A percentile compares a stretch with the other conserved stretches of the same genome.
These are phyloP conservation scores for Phylloscopus collybita DNA, from an alignment of 2,797 vertebrate species.

Conservation along the genomic window DNA sequence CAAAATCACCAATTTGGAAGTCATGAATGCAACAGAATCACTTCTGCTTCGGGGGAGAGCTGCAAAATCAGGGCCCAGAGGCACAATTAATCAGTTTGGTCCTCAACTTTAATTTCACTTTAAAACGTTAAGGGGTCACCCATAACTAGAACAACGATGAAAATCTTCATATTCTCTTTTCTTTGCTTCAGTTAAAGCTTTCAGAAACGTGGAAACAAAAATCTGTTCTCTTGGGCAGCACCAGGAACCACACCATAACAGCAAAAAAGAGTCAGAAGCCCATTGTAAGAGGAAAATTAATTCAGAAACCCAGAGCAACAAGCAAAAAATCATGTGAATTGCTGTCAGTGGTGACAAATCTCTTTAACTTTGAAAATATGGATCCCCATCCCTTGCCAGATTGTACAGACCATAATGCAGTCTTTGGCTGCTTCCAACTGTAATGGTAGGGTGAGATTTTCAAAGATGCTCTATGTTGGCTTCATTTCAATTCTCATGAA, in stretches of 20 bases:
- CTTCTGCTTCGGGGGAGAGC: neutral
- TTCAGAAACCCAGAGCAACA: neutral
- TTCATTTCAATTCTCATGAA: neutral
- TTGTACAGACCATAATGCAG: neutral
- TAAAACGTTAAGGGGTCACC: rapidly evolving
- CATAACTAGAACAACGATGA: neutral
- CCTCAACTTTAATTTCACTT: neutral
- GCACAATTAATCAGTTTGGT: neutral
- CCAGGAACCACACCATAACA: neutral
- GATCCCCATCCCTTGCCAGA: neutral
- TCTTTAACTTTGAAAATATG: neutral
- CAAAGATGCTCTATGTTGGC: neutral
- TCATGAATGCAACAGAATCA: neutral
- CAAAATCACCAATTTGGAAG: neutral
- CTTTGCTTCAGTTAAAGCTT: neutral
- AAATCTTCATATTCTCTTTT: neutral
- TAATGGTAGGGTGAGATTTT: neutral
- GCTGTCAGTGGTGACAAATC: neutral
- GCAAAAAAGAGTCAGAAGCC: neutral
- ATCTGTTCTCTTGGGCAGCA: neutral
- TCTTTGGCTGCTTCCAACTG: neutral
- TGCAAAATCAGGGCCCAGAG: neutral
- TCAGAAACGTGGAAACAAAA: neutral
- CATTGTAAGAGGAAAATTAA: neutral
- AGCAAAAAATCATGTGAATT: neutral